Conservation (phyloP, 1,140 invertebrate species). For the Ceratina japonica region DNA sequence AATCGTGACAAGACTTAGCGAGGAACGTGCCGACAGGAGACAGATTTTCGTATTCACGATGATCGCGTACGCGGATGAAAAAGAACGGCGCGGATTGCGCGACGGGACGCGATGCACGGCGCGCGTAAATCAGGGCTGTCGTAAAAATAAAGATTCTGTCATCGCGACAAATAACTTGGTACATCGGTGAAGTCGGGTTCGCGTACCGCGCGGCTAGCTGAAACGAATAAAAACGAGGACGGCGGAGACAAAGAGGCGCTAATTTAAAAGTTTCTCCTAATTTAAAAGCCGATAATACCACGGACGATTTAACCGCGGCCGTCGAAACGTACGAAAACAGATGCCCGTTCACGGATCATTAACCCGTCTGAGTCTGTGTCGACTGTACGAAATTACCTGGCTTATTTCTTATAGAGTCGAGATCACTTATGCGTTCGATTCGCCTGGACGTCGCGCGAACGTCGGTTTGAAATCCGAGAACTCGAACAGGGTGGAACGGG, state of each 20-base stretch:
- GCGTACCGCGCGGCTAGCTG: not conserved
- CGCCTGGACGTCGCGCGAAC: not conserved
- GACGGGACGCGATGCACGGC: slow-evolving; percentile 4
- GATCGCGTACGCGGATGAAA: not conserved
- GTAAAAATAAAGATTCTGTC: slow-evolving; percentile 49
- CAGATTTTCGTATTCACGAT: not conserved
- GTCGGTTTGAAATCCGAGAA: not conserved
- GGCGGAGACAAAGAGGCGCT: slow-evolving; percentile 3
- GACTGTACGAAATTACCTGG: slow-evolving; percentile 19
- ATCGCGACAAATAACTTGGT: slow-evolving; percentile 23
- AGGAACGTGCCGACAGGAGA: not conserved
- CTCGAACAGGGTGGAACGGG: not conserved
- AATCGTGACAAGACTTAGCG: not conserved
- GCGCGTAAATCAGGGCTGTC: slow-evolving; percentile 39
- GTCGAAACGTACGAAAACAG: slow-evolving; percentile 18
- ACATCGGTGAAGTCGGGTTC: slow-evolving; percentile 30
- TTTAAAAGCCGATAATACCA: slow-evolving; percentile 28
- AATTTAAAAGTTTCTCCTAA: slow-evolving; percentile 36
- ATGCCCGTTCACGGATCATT: slow-evolving; percentile 34
- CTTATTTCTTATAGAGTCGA: not conserved
- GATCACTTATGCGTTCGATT: slow-evolving; percentile 9
- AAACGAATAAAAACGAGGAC: not conserved
- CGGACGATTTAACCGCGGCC: slow-evolving; percentile 27
- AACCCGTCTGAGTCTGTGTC: not conserved
- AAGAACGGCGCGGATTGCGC: slow-evolving; percentile 12